Evolutionary conservation across 2,797 vertebrate species (phyloP).

Genomic region (Cynopterus sphinx): DNA sequence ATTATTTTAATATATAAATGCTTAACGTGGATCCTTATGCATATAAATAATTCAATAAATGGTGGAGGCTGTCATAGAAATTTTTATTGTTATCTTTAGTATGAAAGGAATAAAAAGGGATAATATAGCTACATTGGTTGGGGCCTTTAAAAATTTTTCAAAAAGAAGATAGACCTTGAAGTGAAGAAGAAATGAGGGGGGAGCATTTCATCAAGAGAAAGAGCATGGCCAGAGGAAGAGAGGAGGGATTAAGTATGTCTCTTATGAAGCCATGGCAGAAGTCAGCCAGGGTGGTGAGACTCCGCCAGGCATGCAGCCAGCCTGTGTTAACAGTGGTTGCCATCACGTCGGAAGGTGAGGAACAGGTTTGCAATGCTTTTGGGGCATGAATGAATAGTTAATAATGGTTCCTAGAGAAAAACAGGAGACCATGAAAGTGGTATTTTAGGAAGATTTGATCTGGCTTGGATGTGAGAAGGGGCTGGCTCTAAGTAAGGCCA

Average conservation of each 20-base stretch:
- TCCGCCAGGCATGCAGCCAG: neutral
- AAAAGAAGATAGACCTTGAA: neutral
- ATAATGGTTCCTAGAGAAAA: neutral
- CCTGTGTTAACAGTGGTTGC: accelerated
- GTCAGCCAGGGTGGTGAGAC: neutral
- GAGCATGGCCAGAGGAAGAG: neutral
- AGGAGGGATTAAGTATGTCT: neutral
- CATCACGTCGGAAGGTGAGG: neutral
- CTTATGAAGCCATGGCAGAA: neutral
- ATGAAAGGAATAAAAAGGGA: neutral
- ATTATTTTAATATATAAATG: neutral
- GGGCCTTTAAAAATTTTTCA: neutral
- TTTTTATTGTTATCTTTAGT: neutral
- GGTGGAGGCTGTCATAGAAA: neutral
- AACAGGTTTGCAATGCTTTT: neutral
- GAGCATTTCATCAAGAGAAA: neutral
- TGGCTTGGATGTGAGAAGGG: neutral
- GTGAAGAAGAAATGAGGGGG: neutral
- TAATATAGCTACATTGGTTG: neutral
- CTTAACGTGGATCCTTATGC: neutral
- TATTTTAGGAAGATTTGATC: neutral
- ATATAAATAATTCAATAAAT: neutral
- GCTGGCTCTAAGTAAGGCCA: neutral
- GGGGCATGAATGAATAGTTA: neutral
- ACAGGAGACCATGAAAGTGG: neutral